Evolutionary conservation across 2,888 invertebrate genomes (phyloP), one percentile per base, ranked within the genome.

Genomic region (Subacronicta megacephala): DNA sequence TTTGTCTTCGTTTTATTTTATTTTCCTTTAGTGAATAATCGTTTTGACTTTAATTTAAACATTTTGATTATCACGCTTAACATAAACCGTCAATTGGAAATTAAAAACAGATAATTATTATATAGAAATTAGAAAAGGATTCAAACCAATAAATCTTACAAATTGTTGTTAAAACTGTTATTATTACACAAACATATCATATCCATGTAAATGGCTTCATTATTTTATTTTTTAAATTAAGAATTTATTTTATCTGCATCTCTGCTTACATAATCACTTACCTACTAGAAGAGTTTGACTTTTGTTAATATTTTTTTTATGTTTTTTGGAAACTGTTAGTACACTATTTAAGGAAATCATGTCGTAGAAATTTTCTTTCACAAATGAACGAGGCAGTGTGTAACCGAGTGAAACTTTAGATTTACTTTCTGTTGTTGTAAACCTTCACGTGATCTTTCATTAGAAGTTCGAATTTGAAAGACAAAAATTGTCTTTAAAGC

Each of bases 351-450:
- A n/a, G n/a, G 20, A 4, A 4, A 20, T 5, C 20, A 20, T 18
- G 7, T 69, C 51, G 51, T 57, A 44, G 69, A 52, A 46, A 63
- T 56, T 51, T 65, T 69, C 63, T 51, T 65, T 62, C 51, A 69
- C 70, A 40, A 56, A 46, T 45, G 55, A 55, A 55, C 35, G 47
- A 41, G 62, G 29, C 46, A 42, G 40, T 29, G 46, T 55, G 46
- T 10, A 51, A 29, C 33, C 38, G 29, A 69, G 63, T 31, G 38
- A 51, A 55, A 69, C 63, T 62, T 51, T 41, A 62, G 50, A 31
- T 56, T 62, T 69, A 62, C 63, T 69, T 56, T 56, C 70, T 62
- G 63, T 56, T 56, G 29, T 38, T 12, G 50, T 16, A 38, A 38
- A n/a, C n/a, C n/a, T n/a, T n/a, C n/a, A n/a, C n/a, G n/a, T n/a